These are phyloP conservation scores for Martes martes DNA, from an alignment of 2,113 vertebrate species.

Conservation along the genomic window DNA sequence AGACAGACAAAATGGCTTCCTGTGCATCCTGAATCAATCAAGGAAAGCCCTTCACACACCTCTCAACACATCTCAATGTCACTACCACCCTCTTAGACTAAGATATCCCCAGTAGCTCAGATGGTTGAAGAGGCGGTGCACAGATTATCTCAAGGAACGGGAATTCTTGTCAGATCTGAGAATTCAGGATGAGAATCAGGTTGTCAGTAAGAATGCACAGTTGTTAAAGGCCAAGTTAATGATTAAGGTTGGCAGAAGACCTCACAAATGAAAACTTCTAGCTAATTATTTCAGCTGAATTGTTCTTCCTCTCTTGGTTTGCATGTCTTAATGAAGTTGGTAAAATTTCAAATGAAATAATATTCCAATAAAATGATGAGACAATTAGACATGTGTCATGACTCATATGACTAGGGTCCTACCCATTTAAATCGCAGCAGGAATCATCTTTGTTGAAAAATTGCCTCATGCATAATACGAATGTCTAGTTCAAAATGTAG, in stretches of 20 bases:
- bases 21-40: background rate
- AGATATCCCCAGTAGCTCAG: background rate
- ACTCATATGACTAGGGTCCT: background rate
- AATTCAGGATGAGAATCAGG: background rate
- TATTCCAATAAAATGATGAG: slow-evolving; percentile 20
- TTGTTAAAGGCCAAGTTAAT: slow-evolving; percentile 39
- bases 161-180: background rate
- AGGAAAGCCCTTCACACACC: background rate
- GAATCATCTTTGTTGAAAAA: slow-evolving; percentile 20
- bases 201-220: background rate
- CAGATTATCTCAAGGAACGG: background rate
- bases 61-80: background rate
- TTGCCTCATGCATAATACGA: background rate
- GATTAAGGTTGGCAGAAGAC: slow-evolving; percentile 31
- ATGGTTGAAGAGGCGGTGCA: background rate
- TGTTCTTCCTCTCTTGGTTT: background rate
- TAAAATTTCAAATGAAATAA: slow-evolving; percentile 54
- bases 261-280: background rate
- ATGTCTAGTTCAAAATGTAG: slow-evolving; percentile 12
- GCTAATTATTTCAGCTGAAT: slow-evolving; percentile 47
- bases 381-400: slow-evolving; percentile 39
- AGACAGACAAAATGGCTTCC: background rate
- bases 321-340: slow-evolving; percentile 43
- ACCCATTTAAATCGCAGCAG: slow-evolving; percentile 36
- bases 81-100: background rate